These are phyloP conservation scores for Prionailurus viverrinus DNA, from an alignment of 2,113 vertebrate species.

Conservation along the genomic window DNA sequence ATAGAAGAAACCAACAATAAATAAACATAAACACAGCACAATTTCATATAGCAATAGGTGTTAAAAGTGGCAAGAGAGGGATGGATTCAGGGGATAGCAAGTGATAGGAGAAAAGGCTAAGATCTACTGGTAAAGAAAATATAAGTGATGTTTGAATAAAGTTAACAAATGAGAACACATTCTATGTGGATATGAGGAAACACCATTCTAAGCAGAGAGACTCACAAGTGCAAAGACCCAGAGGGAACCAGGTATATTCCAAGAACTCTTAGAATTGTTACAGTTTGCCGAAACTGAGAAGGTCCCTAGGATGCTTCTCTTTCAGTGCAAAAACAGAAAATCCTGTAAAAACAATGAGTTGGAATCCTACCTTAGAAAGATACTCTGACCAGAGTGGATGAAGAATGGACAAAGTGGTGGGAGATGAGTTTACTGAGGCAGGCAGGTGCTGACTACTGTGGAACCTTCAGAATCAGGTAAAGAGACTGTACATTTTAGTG, in stretches of 20 bases:
- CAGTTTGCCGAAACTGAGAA: not conserved
- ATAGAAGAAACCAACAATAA: not conserved
- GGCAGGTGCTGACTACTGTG: not conserved
- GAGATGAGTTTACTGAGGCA: not conserved
- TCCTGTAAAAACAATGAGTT: not conserved
- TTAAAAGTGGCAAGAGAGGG: not conserved
- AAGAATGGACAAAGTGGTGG: not conserved
- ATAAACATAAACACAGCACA: not conserved
- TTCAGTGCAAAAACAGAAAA: not conserved
- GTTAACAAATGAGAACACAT: not conserved
- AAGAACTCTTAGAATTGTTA: not conserved
- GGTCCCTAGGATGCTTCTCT: not conserved
- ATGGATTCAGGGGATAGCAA: not conserved
- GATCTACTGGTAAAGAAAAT: not conserved
- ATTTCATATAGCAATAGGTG: not conserved
- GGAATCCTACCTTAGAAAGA: not conserved
- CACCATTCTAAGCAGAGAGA: not conserved
- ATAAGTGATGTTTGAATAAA: not conserved
- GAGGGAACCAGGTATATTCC: not conserved
- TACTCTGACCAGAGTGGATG: not conserved
- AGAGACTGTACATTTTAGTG: not conserved
- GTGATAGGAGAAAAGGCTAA: not conserved
- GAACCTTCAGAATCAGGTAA: not conserved
- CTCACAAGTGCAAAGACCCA: not conserved
- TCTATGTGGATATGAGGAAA: not conserved